Percentiles rank a stretch among this genome's conserved stretches.
Conservation (phyloP, 2,888 invertebrate species). For the Cheilosia vulpina region DNA sequence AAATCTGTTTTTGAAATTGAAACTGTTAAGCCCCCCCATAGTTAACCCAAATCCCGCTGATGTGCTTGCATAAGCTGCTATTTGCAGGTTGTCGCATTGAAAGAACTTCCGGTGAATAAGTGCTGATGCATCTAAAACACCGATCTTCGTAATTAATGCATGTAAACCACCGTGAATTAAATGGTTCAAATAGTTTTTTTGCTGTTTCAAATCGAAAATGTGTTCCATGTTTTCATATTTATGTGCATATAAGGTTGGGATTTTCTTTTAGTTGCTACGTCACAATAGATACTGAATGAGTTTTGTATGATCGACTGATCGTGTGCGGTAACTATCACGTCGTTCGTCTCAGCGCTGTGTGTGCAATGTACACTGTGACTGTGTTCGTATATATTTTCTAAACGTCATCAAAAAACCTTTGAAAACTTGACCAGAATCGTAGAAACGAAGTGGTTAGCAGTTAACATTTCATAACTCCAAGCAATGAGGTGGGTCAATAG, state of each 20-base stretch:
- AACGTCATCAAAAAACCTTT: conserved; percentile 53
- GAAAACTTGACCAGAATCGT: conserved; percentile 17
- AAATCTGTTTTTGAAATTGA: conserved; percentile 22
- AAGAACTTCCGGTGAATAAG: conserved; percentile 62
- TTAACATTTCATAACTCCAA: conserved; percentile 61
- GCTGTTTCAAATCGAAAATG: not conserved
- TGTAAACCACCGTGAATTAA: conserved; percentile 53
- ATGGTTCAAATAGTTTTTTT: conserved; percentile 42
- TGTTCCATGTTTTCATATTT: not conserved
- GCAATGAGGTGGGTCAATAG: conserved; percentile 60
- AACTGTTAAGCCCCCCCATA: conserved; percentile 19
- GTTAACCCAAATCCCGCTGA: conserved; percentile 5
- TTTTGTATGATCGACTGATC: not conserved
- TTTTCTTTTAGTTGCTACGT: conserved; percentile 7
- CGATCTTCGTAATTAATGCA: conserved; percentile 60
- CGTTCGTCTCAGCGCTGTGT: not conserved
- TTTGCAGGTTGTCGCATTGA: conserved; percentile 30
- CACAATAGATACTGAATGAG: not conserved
- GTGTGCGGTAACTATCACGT: conserved; percentile 12
- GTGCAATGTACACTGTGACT: not conserved
- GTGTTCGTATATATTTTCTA: conserved; percentile 14
- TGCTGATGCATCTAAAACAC: conserved; percentile 65
- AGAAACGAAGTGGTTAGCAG: conserved; percentile 29
- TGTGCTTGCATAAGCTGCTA: conserved; percentile 52
- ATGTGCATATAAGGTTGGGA: not conserved